Base-by-base conservation (phyloP, 2,113 vertebrate genomes). In the Lepidothrix coronata region DNA sequence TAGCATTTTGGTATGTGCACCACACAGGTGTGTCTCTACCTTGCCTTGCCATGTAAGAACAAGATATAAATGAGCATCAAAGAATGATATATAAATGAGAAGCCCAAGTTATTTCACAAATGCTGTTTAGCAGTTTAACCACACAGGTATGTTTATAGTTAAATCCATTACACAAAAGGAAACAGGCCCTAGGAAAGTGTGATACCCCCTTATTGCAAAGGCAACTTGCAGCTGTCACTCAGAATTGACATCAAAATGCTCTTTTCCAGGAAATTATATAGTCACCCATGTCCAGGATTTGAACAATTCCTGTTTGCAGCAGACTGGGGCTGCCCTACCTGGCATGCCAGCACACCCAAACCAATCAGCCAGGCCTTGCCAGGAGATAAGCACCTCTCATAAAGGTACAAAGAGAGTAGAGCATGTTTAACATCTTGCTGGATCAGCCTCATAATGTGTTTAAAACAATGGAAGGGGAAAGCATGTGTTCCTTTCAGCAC, bases 371-470 rank as follows among this genome's bases (percentile, higher is more conserved):
- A 33, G 30, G 55, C 72, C 76, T n/a, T 77, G 80, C 76, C 91
- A 75, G 77, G 37, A 85, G 62, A 44, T 55, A 87, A 92, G 49
- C 58, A 62, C 66, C 58, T 89, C 74, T 49, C 41, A 68, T 25
- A 78, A 35, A 94, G 66, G 65, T 78, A 78, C 73, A 75, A 33
- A 78, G 51, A 81, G 57, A 93, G 37, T 6, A 0, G 1, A 88
- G 41, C 11, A 0, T 30, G 61, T 91, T 94, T 61, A 87, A 91
- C 68, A 79, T 92, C 91, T 82, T 81, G 52, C 93, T 75, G 83
- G 80, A 92, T 93, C 95, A 93, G 92, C 62, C 76, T 81, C 27
- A 17, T 52, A 88, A 92, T 58, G 70, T 88, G 78, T 83, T 91
- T 91, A 89, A 96, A 68, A 92, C 93, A 89, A 76, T 43, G 88